Conservation (phyloP, 2,113 vertebrate species). For the Gobio gobio region DNA sequence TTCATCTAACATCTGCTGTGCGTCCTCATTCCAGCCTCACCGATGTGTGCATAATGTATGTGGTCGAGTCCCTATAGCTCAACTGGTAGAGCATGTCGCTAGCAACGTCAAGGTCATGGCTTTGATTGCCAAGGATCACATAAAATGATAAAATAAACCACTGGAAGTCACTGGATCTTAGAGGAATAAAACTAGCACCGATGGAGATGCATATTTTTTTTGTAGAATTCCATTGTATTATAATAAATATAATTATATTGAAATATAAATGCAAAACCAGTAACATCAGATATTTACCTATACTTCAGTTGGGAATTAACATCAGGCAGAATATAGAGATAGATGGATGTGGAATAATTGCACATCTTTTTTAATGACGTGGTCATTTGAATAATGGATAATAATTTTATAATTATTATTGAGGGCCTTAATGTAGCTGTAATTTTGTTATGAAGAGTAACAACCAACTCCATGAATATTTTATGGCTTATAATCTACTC, state of each 20-base stretch:
- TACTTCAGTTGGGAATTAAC: not conserved
- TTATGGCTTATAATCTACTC: conserved; percentile 51
- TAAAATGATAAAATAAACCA: not conserved
- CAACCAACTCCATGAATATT: conserved; percentile 31
- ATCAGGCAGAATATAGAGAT: not conserved
- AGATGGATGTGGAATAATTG: conserved; percentile 1
- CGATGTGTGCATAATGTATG: not conserved
- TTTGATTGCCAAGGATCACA: not conserved
- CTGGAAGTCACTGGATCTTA: not conserved
- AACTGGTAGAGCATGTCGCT: not conserved
- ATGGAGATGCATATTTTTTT: not conserved
- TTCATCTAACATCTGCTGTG: conserved; percentile 20
- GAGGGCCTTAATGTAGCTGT: not conserved
- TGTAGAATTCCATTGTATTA: not conserved
- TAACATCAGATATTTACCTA: not conserved
- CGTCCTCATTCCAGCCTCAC: conserved; percentile 27
- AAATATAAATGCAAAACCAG: not conserved
- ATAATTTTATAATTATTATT: conserved; percentile 3
- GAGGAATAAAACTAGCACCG: not conserved
- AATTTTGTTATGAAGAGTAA: conserved; percentile 26
- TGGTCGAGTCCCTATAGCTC: not conserved
- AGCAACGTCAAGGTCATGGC: not conserved
- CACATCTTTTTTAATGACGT: not conserved
- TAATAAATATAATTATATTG: not conserved
- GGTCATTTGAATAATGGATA: not conserved